Percentiles rank a stretch among this genome's conserved stretches.
These are phyloP conservation scores for Drosophila grimshawi DNA, from an alignment of 1,140 invertebrate genomes.

Conservation along the genomic window DNA sequence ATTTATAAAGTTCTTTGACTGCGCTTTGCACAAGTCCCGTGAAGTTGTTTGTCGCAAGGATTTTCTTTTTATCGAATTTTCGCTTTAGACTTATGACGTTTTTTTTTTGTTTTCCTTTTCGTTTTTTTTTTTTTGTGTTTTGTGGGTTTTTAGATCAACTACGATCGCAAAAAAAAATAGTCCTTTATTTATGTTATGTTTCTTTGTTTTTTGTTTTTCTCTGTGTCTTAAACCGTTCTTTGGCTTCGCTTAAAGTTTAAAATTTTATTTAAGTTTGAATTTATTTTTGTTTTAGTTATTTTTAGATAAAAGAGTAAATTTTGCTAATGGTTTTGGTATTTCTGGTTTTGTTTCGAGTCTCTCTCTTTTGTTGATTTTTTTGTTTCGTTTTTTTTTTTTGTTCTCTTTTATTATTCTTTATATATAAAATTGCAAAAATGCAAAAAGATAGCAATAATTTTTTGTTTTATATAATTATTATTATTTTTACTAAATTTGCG, in stretches of 20 bases:
- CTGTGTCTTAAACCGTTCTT: conserved; percentile 46
- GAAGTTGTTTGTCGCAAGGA: conserved; percentile 45
- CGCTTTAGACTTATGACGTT: conserved; percentile 12
- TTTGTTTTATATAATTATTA: conserved; percentile 38
- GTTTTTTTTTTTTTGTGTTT: conserved; percentile 15
- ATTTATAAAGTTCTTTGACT: conserved; percentile 61
- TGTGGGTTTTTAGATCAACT: conserved; percentile 80
- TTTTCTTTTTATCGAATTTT: conserved; percentile 8
- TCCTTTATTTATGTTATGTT: conserved; percentile 51
- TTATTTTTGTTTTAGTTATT: conserved; percentile 45
- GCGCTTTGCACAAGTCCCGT: conserved; percentile 84
- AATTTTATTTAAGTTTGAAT: conserved; percentile 77
- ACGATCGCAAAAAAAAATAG: conserved; percentile 76
- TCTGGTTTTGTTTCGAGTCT: conserved; percentile 46
- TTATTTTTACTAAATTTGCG: conserved; percentile 73
- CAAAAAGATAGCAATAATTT: conserved; percentile 84
- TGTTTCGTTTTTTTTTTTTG: conserved; percentile 45
- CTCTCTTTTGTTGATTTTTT: conserved; percentile 44
- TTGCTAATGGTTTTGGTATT: conserved; percentile 72
- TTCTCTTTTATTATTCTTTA: conserved; percentile 55
- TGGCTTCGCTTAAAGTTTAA: conserved; percentile 75
- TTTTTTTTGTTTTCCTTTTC: conserved; percentile 21
- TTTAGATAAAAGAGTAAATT: conserved; percentile 84
- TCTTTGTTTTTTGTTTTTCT: conserved; percentile 38
- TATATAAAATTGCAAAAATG: conserved; percentile 85